A percentile compares a stretch with the other conserved stretches of the same genome.
phyloP scores from a whole-genome alignment of 2,797 vertebrate genomes.

The Malacoraja senta region DNA sequence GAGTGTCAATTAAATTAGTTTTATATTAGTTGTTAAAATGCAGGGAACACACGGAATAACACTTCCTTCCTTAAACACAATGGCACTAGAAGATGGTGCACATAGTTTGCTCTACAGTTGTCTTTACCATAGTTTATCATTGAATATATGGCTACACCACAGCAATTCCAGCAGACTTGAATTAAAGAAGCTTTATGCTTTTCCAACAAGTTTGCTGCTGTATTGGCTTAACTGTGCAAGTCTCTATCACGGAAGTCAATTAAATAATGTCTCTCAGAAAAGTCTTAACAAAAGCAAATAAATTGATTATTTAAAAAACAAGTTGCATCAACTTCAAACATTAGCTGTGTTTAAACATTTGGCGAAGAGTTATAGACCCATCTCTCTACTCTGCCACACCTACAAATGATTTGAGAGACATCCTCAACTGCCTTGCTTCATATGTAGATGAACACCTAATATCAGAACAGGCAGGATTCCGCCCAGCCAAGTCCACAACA shows the following conservation, averaged over 20 bases:
- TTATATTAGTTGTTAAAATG: neutral
- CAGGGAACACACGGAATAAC: neutral
- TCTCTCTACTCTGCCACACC: too few relatives aligned
- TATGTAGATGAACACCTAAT: too few relatives aligned
- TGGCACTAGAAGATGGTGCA: neutral
- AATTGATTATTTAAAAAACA: too few relatives aligned
- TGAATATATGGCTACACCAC: neutral
- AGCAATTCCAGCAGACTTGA: neutral
- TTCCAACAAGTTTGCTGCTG: neutral
- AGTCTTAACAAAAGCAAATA: neutral
- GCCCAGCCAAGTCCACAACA: too few relatives aligned
- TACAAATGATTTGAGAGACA: too few relatives aligned
- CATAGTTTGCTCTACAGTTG: neutral
- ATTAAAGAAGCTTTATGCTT: neutral
- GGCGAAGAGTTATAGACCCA: too few relatives aligned
- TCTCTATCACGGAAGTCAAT: neutral
- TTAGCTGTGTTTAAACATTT: too few relatives aligned
- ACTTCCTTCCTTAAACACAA: neutral
- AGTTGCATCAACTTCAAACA: too few relatives aligned
- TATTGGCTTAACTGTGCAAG: neutral
- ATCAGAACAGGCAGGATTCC: too few relatives aligned
- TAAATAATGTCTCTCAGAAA: neutral
- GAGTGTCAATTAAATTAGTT: neutral
- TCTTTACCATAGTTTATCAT: neutral
- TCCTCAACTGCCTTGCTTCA: too few relatives aligned